These are phyloP conservation scores for Hofmannophila pseudospretella DNA, from an alignment of 2,888 invertebrate species.

Conservation along the genomic window DNA sequence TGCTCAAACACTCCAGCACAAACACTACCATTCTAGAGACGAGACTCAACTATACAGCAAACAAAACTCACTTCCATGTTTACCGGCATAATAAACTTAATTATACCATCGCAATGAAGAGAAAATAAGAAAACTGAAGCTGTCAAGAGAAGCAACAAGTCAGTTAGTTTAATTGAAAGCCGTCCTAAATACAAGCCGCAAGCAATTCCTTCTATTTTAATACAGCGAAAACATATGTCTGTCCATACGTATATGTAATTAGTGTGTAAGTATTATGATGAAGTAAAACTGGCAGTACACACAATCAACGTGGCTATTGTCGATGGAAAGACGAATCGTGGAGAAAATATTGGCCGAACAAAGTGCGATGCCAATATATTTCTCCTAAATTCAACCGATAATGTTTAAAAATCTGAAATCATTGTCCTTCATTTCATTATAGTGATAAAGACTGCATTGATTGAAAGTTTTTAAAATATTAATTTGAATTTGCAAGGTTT, in stretches of 20 bases:
- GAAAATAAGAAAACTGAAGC: slow-evolving; percentile 19
- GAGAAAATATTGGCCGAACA: slow-evolving; percentile 1
- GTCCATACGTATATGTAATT: slow-evolving; percentile 9
- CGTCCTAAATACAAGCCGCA: slow-evolving; percentile 17
- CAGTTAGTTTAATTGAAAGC: slow-evolving; percentile 21
- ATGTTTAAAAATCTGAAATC: neutral
- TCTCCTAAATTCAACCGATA: too few species aligned
- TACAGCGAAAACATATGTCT: slow-evolving; percentile 18
- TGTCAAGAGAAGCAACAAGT: slow-evolving; percentile 18
- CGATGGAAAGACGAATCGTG: slow-evolving; percentile 1
- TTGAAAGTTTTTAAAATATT: too few species aligned
- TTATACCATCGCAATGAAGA: slow-evolving; percentile 11
- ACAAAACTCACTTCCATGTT: slow-evolving; percentile 7
- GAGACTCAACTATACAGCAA: slow-evolving; percentile 2
- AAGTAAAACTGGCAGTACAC: neutral
- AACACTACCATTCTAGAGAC: slow-evolving; percentile 1
- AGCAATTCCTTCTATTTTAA: slow-evolving; percentile 21
- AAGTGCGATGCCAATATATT: neutral
- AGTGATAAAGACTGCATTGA: too few species aligned
- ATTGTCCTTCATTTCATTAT: too few species aligned
- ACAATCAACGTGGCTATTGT: slow-evolving; percentile 7
- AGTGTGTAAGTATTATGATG: slow-evolving; percentile 4
- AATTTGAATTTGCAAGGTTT: too few species aligned
- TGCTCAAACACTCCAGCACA: slow-evolving; percentile 1
- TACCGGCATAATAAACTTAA: slow-evolving; percentile 9